Percentiles rank a stretch among this genome's conserved stretches.
phyloP scores from a whole-genome alignment of 2,888 invertebrate species.

The Hypsopygia costalis region DNA sequence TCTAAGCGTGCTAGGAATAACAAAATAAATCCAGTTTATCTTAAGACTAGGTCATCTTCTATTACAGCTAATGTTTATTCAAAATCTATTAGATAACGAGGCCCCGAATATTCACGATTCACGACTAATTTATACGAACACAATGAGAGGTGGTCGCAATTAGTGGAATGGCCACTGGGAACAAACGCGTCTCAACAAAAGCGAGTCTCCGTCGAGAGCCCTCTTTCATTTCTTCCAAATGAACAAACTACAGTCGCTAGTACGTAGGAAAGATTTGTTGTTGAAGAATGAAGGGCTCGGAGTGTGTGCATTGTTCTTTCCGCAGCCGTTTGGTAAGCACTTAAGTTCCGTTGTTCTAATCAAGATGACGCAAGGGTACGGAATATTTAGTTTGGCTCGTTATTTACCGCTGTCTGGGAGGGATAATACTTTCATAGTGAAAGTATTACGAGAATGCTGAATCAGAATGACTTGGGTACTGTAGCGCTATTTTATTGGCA shows the following conservation, averaged over 20 bases:
- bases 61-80: slow-evolving; percentile 31
- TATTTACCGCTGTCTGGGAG: background rate
- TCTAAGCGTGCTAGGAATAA: no score
- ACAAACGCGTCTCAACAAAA: slow-evolving; percentile 75
- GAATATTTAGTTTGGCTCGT: slow-evolving; percentile 28
- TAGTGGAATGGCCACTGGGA: slow-evolving; percentile 76
- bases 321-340: slow-evolving; percentile 66
- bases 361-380: slow-evolving; percentile 49
- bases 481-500: no score
- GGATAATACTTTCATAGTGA: slow-evolving; percentile 16
- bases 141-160: slow-evolving; percentile 75
- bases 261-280: slow-evolving; percentile 66
- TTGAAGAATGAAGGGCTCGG: slow-evolving; percentile 63
- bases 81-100: slow-evolving; percentile 46
- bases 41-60: background rate
- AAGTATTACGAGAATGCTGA: background rate
- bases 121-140: slow-evolving; percentile 66
- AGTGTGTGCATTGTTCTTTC: slow-evolving; percentile 67
- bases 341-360: slow-evolving; percentile 65
- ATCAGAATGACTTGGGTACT: background rate
- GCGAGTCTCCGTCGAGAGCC: slow-evolving; percentile 54
- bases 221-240: slow-evolving; percentile 78
- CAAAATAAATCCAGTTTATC: no score
- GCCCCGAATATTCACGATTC: slow-evolving; percentile 51
- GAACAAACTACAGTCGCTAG: slow-evolving; percentile 71